A percentile compares a stretch with the other conserved stretches of the same genome.
Conservation (phyloP, 2,888 invertebrate genomes). For the Dryococelus australis region DNA sequence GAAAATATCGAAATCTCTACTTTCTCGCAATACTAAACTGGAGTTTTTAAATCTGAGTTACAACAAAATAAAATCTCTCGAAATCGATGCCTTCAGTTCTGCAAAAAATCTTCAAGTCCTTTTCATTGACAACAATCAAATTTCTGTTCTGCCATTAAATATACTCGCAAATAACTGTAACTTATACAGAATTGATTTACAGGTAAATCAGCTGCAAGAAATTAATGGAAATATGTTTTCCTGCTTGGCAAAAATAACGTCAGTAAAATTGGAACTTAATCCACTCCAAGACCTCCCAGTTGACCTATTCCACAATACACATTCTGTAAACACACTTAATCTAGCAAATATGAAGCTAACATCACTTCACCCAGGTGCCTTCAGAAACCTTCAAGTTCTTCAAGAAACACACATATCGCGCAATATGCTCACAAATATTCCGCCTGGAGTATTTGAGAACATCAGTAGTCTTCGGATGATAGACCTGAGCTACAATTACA, state of each 20-base stretch:
- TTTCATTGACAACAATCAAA: neutral
- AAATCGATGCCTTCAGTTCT: neutral
- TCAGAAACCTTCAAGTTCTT: neutral
- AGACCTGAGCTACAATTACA: neutral
- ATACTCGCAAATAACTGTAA: neutral
- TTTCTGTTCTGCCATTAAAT: neutral
- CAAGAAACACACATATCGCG: neutral
- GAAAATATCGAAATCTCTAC: neutral
- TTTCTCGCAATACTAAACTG: neutral
- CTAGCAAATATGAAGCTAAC: neutral
- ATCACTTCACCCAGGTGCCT: neutral
- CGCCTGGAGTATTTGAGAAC: neutral
- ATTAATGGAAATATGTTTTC: neutral
- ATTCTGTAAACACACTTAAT: neutral
- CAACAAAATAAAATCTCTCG: neutral
- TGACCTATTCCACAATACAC: neutral
- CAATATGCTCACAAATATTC: neutral
- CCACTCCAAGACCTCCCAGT: neutral
- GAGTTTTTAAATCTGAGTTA: neutral
- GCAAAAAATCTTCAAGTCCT: neutral
- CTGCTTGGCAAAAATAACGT: neutral
- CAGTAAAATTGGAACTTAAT: neutral
- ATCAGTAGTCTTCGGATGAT: neutral
- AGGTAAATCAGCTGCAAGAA: neutral
- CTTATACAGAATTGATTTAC: neutral